phyloP scores from a whole-genome alignment of 2,113 vertebrate genomes.

The Oplegnathus fasciatus region DNA sequence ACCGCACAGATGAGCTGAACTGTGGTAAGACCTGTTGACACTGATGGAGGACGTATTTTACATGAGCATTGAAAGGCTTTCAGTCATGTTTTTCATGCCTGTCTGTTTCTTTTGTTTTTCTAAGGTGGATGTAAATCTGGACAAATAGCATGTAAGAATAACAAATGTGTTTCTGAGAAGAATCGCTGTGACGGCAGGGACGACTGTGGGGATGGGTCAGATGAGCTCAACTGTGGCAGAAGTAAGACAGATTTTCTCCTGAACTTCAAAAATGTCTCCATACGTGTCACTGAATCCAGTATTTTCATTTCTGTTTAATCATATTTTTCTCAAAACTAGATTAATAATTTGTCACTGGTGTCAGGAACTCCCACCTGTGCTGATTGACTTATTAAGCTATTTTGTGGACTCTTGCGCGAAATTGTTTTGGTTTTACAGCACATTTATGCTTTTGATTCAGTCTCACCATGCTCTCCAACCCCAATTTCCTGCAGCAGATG shows the following conservation, averaged over 20 bases:
- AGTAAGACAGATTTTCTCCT: conserved; percentile 74
- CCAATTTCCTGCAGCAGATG: too few species aligned
- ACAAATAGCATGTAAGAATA: conserved; percentile 82
- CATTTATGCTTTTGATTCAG: too few species aligned
- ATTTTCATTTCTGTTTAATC: background rate
- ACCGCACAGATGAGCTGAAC: conserved; percentile 89
- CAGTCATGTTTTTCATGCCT: background rate
- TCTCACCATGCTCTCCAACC: background rate
- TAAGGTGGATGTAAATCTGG: conserved; percentile 76
- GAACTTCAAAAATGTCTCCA: background rate
- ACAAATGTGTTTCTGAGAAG: conserved; percentile 84
- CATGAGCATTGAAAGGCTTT: background rate
- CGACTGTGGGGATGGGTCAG: conserved; percentile 89
- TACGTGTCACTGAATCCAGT: background rate
- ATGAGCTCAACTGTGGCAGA: conserved; percentile 85
- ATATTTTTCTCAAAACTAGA: background rate
- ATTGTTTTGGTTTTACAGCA: background rate
- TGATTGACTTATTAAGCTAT: background rate
- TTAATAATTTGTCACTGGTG: background rate
- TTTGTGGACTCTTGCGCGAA: background rate
- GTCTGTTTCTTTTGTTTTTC: conserved; percentile 36
- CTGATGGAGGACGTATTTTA: background rate
- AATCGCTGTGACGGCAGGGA: conserved; percentile 84
- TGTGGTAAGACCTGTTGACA: conserved; percentile 86
- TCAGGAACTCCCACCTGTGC: background rate